Base-by-base conservation (phyloP, 64 coral and sea anemone species). In the Porites australiensis region DNA sequence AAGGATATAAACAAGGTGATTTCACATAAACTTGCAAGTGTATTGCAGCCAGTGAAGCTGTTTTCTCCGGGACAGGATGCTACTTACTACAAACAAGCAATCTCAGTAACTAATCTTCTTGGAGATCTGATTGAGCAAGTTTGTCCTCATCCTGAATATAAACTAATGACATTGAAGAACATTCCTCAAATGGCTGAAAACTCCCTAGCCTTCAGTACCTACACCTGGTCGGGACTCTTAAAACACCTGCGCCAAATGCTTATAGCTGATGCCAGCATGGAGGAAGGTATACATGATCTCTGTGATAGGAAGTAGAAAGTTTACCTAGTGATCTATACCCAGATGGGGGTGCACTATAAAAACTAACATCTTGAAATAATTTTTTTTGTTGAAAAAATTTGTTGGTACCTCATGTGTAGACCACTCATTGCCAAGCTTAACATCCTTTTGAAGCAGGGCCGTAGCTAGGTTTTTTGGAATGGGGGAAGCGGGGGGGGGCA, bases 191-290 rank as follows among this genome's bases (percentile, higher is more conserved):
- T 99, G 92, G 91, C 98, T 50, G 94, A 99, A 61, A 88, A 77
- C 4, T 99, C 98, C 14, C 63, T 99, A 15, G 94, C 83, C 13
- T 99, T 96, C 52, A 99, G 94, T 50, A 92, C 90, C 4, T 99
- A 94, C 45, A 96, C 87, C 51, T 99, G 98, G 98, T 18, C 94
- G 47, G 94, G 94, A 58, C 74, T 99, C 2, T 21, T 99, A 3
- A 99, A 99, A 69, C 98, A 99, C 70, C 81, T 96, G 23, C 73
- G 98, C 6, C 98, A 99, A 68, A 99, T 99, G 98, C 82, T 99
- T 37, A 96, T 99, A 82, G 98, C 98, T 48, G 88, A 99, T 96
- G 98, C 98, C 51, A 94, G 86, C 64, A 99, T 99, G 98, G 98
- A 99, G 75, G 94, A 96, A 92, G 98, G 98, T 99, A 86, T 12